phyloP scores from a whole-genome alignment of 2,797 vertebrate genomes.

The Enoplosus armatus region DNA sequence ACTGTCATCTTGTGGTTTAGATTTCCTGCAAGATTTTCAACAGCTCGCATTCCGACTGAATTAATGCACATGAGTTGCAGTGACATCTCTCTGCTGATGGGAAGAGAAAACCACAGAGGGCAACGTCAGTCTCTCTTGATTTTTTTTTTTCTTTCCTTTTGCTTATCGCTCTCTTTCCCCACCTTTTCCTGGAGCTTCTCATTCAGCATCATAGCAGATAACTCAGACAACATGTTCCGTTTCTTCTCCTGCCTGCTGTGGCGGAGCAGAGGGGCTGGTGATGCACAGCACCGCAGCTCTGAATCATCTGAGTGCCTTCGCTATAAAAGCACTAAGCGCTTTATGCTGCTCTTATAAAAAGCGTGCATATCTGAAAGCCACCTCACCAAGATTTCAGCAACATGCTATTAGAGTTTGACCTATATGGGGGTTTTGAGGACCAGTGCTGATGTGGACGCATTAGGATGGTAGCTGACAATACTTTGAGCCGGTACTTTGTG shows the following conservation, averaged over 20 bases:
- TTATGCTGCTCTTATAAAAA: constrained; percentile 51
- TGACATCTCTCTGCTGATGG: background rate
- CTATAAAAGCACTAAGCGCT: constrained; percentile 60
- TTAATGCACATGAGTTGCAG: constrained; percentile 22
- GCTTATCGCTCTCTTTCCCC: background rate
- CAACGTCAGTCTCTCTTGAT: background rate
- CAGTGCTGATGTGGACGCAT: constrained; percentile 13
- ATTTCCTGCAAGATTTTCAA: constrained; percentile 9
- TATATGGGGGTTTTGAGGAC: constrained; percentile 35
- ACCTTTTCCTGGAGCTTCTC: constrained; percentile 15
- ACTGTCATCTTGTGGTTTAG: constrained; percentile 5
- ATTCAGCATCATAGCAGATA: constrained; percentile 32
- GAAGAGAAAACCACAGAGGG: constrained; percentile 3
- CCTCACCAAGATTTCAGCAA: constrained; percentile 50
- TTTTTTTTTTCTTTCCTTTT: background rate
- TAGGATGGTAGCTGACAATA: constrained; percentile 13
- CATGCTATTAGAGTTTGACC: constrained; percentile 38
- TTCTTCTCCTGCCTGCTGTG: constrained; percentile 16
- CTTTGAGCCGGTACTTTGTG: background rate
- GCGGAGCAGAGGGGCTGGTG: constrained; percentile 4
- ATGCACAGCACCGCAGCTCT: constrained; percentile 22
- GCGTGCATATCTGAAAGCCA: constrained; percentile 58
- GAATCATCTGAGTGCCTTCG: constrained; percentile 52
- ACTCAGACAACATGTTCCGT: constrained; percentile 24
- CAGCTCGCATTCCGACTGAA: constrained; percentile 6